Percentiles rank a stretch among this genome's conserved stretches.
Conservation (phyloP, 2,797 vertebrate species). For the Hydrolagus colliei region DNA sequence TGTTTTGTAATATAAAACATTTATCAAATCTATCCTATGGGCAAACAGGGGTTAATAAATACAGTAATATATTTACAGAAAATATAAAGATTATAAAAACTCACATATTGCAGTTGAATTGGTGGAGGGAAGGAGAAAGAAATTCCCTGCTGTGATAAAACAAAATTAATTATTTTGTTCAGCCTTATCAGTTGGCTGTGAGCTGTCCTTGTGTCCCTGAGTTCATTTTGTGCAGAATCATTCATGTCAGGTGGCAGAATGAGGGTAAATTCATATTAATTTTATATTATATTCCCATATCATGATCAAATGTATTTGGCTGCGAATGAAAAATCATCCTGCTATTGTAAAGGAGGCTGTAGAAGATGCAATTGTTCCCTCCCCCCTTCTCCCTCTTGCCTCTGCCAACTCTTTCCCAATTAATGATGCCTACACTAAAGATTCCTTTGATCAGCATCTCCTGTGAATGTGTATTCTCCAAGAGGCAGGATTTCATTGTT, state of each 20-base stretch:
- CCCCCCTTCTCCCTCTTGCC: not conserved
- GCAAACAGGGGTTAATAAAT: not conserved
- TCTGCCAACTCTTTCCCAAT: not conserved
- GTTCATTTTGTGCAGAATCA: not conserved
- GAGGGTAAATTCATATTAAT: not conserved
- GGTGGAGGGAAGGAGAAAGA: not conserved
- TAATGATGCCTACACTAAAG: not conserved
- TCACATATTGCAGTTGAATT: not conserved
- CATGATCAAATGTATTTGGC: not conserved
- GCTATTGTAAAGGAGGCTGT: not conserved
- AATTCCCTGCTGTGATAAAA: not conserved
- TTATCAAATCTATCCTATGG: not conserved
- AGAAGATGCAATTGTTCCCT: too few relatives aligned
- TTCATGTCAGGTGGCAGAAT: not conserved
- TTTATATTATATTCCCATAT: not conserved
- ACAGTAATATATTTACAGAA: not conserved
- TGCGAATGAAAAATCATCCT: not conserved
- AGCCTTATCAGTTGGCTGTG: not conserved
- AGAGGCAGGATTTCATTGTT: not conserved
- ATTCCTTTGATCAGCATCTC: conserved; percentile 14
- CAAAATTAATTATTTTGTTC: not conserved
- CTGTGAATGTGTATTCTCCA: not conserved
- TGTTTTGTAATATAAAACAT: not conserved
- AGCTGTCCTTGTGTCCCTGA: not conserved
- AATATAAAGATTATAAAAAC: not conserved